Evolutionary conservation across 2,888 invertebrate species (phyloP).

Genomic region (Drosophila emarginata): DNA sequence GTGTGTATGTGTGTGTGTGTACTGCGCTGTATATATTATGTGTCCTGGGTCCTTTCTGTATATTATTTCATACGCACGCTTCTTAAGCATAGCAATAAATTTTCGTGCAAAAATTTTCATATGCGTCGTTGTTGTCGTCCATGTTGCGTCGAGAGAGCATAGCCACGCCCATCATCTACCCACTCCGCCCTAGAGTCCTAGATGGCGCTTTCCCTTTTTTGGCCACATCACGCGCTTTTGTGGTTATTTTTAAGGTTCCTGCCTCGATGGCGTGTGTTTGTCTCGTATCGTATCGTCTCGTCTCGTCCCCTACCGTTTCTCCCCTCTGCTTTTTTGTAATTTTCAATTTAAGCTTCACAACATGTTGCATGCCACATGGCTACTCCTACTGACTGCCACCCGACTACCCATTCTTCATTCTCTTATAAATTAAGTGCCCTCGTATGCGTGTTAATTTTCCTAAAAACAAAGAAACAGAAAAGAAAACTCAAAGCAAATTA

Average conservation of each 20-base stretch:
- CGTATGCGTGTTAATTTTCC: slow-evolving; percentile 70
- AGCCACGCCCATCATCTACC: slow-evolving; percentile 28
- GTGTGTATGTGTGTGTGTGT: slow-evolving; percentile 9
- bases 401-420: neutral
- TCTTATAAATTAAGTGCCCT: slow-evolving; percentile 70
- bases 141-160: slow-evolving; percentile 28
- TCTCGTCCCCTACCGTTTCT: neutral
- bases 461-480: slow-evolving; percentile 6
- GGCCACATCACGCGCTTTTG: slow-evolving; percentile 39
- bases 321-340: slow-evolving; percentile 54
- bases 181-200: neutral
- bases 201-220: slow-evolving; percentile 2
- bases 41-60: slow-evolving; percentile 47
- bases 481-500: slow-evolving; percentile 50
- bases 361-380: slow-evolving; percentile 68
- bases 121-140: slow-evolving; percentile 46
- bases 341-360: slow-evolving; percentile 71
- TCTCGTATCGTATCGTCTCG: slow-evolving; percentile 22
- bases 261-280: slow-evolving; percentile 43
- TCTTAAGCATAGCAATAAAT: slow-evolving; percentile 74
- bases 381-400: slow-evolving; percentile 4
- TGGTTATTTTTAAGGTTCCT: slow-evolving; percentile 29
- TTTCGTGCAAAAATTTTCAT: slow-evolving; percentile 65
- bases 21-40: slow-evolving; percentile 19
- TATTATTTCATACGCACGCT: slow-evolving; percentile 75